Evolutionary conservation across 1,140 invertebrate species (phyloP).

Genomic region (Sinella curviseta): DNA sequence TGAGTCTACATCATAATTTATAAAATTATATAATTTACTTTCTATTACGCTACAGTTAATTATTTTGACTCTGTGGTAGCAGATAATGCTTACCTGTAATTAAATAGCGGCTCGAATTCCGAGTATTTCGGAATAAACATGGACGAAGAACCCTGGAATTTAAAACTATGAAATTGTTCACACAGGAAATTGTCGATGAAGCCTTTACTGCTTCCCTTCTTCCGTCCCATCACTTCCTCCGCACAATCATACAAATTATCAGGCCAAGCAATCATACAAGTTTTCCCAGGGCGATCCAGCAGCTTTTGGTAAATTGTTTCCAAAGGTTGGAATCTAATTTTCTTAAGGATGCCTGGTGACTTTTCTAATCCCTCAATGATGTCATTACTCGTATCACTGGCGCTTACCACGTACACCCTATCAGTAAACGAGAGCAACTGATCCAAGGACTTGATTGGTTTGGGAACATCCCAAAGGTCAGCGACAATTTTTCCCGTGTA

Average conservation of each 20-base stretch:
- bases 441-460: neutral
- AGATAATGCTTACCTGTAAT: neutral
- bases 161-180: neutral
- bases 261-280: neutral
- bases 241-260: neutral
- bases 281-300: neutral
- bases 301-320: neutral
- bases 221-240: neutral
- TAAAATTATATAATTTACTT: neutral
- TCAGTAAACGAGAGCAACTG: neutral
- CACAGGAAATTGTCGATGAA: neutral
- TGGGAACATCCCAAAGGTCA: neutral
- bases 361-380: neutral
- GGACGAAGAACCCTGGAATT: neutral
- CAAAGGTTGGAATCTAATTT: neutral
- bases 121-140: constrained; percentile 10
- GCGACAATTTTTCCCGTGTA: constrained; percentile 8
- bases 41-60: neutral
- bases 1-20: neutral
- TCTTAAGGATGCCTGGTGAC: neutral
- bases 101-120: neutral
- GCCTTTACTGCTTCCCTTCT: neutral
- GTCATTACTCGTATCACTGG: neutral
- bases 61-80: too few relatives aligned
- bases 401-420: neutral